These are phyloP conservation scores for Hippocampus zosterae DNA, from an alignment of 2,113 vertebrate genomes.

Conservation along the genomic window DNA sequence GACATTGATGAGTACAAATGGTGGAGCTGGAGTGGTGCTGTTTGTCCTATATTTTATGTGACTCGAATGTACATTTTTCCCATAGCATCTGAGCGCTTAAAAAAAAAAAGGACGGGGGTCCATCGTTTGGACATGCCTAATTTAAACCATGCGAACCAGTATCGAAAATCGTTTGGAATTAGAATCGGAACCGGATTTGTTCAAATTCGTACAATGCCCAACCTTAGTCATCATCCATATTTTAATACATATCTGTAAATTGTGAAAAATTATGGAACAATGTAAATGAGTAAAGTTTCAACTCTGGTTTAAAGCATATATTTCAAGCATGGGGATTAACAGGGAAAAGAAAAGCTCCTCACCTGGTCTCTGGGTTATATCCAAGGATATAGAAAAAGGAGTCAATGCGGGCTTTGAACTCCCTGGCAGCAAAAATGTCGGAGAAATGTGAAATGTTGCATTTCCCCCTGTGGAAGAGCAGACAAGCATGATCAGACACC, in stretches of 20 bases:
- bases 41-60: too few relatives aligned
- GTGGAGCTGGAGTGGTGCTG: too few relatives aligned
- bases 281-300: background rate
- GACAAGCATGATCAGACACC: slow-evolving; percentile 49
- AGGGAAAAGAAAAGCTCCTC: slow-evolving; percentile 52
- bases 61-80: too few relatives aligned
- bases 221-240: too few relatives aligned
- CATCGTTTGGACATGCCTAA: too few relatives aligned
- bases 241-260: background rate
- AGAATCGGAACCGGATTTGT: too few relatives aligned
- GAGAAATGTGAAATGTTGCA: slow-evolving; percentile 99
- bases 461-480: slow-evolving; percentile 85
- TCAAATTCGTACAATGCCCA: too few relatives aligned
- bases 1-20: too few relatives aligned
- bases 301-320: background rate
- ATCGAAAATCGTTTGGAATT: too few relatives aligned
- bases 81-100: too few relatives aligned
- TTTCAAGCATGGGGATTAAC: background rate
- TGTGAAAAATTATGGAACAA: background rate
- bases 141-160: too few relatives aligned
- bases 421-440: slow-evolving; percentile 98
- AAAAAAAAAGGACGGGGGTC: too few relatives aligned
- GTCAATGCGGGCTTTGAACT: slow-evolving; percentile 97
- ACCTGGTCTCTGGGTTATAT: slow-evolving; percentile 99
- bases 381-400: slow-evolving; percentile 99